Conservation (phyloP, 2,888 invertebrate species). For the Meiosimyza platycephala region DNA sequence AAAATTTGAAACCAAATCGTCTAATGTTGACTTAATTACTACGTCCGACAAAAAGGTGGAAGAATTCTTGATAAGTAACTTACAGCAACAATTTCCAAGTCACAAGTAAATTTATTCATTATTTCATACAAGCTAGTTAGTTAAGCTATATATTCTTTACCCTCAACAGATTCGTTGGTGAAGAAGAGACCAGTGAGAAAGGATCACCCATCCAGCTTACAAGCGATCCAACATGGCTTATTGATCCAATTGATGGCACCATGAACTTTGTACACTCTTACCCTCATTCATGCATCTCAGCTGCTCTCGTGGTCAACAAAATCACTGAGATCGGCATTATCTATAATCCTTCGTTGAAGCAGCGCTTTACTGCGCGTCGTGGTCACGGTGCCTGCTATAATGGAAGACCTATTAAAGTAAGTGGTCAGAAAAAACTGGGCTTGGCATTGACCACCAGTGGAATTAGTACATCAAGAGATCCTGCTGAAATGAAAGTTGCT, state of each 20-base stretch:
- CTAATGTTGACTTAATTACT: conserved; percentile 60
- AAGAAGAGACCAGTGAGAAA: conserved; percentile 85
- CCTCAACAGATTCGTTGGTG: conserved; percentile 84
- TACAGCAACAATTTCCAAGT: no score
- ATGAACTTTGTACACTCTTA: conserved; percentile 97
- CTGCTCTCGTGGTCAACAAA: conserved; percentile 83
- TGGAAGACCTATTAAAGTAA: conserved; percentile 79
- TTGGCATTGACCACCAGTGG: conserved; percentile 82
- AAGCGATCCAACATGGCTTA: conserved; percentile 95
- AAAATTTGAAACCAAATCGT: no score
- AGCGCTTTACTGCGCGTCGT: conserved; percentile 87
- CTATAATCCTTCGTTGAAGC: conserved; percentile 89
- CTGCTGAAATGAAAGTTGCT: conserved; percentile 74
- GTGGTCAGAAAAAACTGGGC: conserved; percentile 74
- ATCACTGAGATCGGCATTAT: conserved; percentile 83
- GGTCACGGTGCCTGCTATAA: conserved; percentile 92
- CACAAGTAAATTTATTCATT: no score
- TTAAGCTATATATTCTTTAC: no score
- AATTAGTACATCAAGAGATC: conserved; percentile 81
- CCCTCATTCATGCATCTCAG: conserved; percentile 90
- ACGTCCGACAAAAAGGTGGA: no score
- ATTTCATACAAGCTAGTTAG: no score
- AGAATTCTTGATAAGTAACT: no score
- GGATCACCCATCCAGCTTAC: conserved; percentile 79
- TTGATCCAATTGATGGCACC: conserved; percentile 98